Evolutionary conservation across 2,888 invertebrate genomes (phyloP).

Genomic region (Eristalis arbustorum): DNA sequence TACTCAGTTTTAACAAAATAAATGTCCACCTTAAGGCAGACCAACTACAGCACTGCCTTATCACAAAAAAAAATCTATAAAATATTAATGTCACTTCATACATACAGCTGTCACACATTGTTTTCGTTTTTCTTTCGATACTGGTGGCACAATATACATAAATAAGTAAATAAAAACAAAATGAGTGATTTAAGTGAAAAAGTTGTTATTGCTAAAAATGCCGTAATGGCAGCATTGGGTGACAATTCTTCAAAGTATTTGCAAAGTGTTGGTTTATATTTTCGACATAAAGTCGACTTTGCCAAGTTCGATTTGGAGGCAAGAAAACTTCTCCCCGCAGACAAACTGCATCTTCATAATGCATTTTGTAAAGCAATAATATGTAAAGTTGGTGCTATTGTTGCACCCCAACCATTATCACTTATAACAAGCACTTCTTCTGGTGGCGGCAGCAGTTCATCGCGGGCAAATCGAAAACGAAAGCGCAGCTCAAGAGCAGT

Average conservation of each 20-base stretch:
- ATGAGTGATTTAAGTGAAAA: slow-evolving; percentile 76
- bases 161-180: slow-evolving; percentile 5
- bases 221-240: slow-evolving; percentile 81
- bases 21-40: background rate
- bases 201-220: slow-evolving; percentile 76
- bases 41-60: too few relatives aligned
- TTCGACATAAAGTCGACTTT: slow-evolving; percentile 87
- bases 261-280: slow-evolving; percentile 88
- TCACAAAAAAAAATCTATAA: too few relatives aligned
- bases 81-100: background rate
- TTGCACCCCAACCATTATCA: slow-evolving; percentile 72
- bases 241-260: slow-evolving; percentile 87
- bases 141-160: background rate
- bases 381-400: slow-evolving; percentile 84
- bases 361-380: slow-evolving; percentile 90
- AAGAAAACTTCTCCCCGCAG: slow-evolving; percentile 85
- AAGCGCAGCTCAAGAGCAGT: slow-evolving; percentile 81
- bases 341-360: slow-evolving; percentile 91
- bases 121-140: background rate
- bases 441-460: slow-evolving; percentile 75
- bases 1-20: background rate
- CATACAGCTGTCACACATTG: background rate
- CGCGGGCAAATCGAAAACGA: slow-evolving; percentile 78
- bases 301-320: slow-evolving; percentile 92
- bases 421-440: slow-evolving; percentile 59